A percentile compares a stretch with the other conserved stretches of the same genome.
Evolutionary conservation across 2,888 invertebrate species (phyloP).

Genomic region (Drosophila trichaetosa): DNA sequence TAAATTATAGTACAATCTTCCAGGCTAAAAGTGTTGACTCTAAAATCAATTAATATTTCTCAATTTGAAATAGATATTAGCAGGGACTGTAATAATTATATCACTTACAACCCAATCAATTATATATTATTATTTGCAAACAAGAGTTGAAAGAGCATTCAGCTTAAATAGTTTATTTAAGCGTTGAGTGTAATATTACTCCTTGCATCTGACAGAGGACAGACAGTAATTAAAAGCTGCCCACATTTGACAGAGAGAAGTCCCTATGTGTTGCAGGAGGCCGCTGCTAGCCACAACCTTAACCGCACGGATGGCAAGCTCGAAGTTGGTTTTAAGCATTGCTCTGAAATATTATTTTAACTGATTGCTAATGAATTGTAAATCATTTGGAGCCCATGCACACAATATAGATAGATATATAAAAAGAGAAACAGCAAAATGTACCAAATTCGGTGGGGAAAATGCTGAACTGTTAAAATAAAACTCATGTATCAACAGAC

Average conservation of each 20-base stretch:
- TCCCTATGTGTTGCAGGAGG: background rate
- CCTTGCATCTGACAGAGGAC: background rate
- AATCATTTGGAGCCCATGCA: slow-evolving; percentile 40
- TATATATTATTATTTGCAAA: background rate
- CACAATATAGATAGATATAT: background rate
- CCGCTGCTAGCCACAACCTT: background rate
- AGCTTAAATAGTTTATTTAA: slow-evolving; percentile 4
- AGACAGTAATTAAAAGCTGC: slow-evolving; percentile 13
- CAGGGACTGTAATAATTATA: background rate
- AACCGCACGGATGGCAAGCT: background rate
- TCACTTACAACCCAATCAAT: background rate
- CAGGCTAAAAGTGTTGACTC: background rate
- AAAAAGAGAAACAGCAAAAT: slow-evolving; percentile 1
- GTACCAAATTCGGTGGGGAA: slow-evolving; percentile 16
- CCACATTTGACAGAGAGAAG: slow-evolving; percentile 1
- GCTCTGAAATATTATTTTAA: slow-evolving; percentile 37
- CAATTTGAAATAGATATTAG: background rate
- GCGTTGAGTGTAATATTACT: background rate
- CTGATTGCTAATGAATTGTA: slow-evolving; percentile 69
- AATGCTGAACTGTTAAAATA: slow-evolving; percentile 49
- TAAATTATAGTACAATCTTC: background rate
- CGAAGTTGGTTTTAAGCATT: background rate
- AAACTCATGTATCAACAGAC: slow-evolving; percentile 68
- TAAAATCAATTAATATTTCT: background rate
- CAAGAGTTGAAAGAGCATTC: background rate